phyloP scores from a whole-genome alignment of 2,888 invertebrate species.

The Tetanocera ferruginea region DNA sequence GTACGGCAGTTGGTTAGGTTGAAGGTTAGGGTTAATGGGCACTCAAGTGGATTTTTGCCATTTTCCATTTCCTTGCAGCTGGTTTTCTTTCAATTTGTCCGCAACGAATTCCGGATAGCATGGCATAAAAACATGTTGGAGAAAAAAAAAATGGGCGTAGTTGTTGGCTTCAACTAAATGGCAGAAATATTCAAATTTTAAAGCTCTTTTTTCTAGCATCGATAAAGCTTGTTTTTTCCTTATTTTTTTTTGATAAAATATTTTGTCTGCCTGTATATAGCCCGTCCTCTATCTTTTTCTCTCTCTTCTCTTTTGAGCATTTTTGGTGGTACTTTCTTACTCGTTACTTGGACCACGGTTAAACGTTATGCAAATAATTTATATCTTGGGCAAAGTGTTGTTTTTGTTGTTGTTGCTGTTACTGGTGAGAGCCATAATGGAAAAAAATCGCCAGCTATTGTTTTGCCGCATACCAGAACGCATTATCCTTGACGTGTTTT shows the following conservation, averaged over 20 bases:
- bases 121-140: neutral
- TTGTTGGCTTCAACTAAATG: neutral
- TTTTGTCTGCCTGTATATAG: no score
- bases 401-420: constrained; percentile 5
- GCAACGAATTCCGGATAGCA: neutral
- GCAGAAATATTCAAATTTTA: constrained; percentile 35
- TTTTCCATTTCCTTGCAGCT: constrained; percentile 7
- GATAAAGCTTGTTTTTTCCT: neutral
- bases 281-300: neutral
- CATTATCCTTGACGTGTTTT: constrained; percentile 14
- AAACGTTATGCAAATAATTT: constrained; percentile 45
- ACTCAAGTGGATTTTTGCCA: constrained; percentile 20
- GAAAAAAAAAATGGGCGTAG: constrained; percentile 11
- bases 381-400: constrained; percentile 29
- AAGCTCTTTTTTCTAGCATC: neutral
- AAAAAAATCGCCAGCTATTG: neutral
- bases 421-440: neutral
- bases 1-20: neutral
- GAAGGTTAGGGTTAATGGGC: constrained; percentile 36
- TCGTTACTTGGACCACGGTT: neutral
- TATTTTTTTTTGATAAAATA: neutral
- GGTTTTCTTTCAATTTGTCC: constrained; percentile 9
- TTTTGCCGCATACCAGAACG: neutral
- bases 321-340: neutral
- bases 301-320: neutral